Evolutionary conservation across 1,140 invertebrate genomes (phyloP).

Genomic region (fruit fly (Drosophila melanogaster)): Release_6_plus_ISO1_MT NT_033779.5:839501-840000

Average conservation of each 20-base stretch:
- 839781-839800: background rate
- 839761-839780: constrained; percentile 26
- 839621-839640: constrained; percentile 51
- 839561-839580: constrained; percentile 2
- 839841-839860: too few relatives aligned
- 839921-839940: constrained; percentile 21
- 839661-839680: constrained; percentile 39
- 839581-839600: constrained; percentile 29
- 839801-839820: background rate
- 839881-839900: background rate
- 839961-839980: constrained; percentile 18
- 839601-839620: constrained; percentile 62
- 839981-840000: background rate
- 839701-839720: constrained; percentile 32
- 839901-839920: constrained; percentile 9
- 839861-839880: background rate
- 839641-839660: constrained; percentile 1
- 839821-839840: too few relatives aligned
- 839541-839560: constrained; percentile 76
- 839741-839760: background rate
- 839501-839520: constrained; percentile 46
- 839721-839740: constrained; percentile 29
- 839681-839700: constrained; percentile 49
- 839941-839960: constrained; percentile 13
- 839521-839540: constrained; percentile 42